These are phyloP conservation scores for Metridium senile DNA, from an alignment of 92 coral and sea anemone genomes.

Conservation along the genomic window DNA sequence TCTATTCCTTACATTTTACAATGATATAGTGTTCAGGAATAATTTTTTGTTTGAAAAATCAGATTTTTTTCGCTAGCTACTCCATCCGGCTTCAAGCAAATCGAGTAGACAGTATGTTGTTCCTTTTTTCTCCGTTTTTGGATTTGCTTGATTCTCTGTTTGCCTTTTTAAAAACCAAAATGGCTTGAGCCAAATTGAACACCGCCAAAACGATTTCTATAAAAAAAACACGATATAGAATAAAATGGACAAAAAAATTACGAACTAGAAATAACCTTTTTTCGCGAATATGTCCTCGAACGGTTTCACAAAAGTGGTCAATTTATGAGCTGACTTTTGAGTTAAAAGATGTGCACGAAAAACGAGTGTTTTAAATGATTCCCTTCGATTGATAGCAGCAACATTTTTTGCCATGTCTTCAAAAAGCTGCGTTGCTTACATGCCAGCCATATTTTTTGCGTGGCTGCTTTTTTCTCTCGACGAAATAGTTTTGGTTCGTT, in stretches of 20 bases:
- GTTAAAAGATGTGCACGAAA: not conserved
- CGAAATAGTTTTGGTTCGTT: not conserved
- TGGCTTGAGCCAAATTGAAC: not conserved
- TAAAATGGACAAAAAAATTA: not conserved
- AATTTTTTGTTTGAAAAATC: not conserved
- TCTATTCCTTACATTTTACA: not conserved
- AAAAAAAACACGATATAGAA: not conserved
- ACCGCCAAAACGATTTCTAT: not conserved
- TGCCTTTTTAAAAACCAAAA: not conserved
- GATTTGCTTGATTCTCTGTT: not conserved
- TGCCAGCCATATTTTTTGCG: not conserved
- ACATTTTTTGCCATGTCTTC: not conserved
- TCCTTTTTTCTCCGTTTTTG: not conserved
- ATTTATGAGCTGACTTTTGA: not conserved
- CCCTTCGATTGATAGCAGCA: not conserved
- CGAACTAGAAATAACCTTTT: not conserved
- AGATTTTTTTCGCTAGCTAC: not conserved
- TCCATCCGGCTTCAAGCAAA: constrained; percentile 3
- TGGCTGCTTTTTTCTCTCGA: constrained; percentile 1
- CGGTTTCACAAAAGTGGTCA: not conserved
- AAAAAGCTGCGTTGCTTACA: not conserved
- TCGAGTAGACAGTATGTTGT: not conserved
- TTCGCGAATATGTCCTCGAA: not conserved
- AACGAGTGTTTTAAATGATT: not conserved
- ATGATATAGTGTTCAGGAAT: not conserved